phyloP scores from a whole-genome alignment of 2,888 invertebrate species.

The Lucinisca nassula region DNA sequence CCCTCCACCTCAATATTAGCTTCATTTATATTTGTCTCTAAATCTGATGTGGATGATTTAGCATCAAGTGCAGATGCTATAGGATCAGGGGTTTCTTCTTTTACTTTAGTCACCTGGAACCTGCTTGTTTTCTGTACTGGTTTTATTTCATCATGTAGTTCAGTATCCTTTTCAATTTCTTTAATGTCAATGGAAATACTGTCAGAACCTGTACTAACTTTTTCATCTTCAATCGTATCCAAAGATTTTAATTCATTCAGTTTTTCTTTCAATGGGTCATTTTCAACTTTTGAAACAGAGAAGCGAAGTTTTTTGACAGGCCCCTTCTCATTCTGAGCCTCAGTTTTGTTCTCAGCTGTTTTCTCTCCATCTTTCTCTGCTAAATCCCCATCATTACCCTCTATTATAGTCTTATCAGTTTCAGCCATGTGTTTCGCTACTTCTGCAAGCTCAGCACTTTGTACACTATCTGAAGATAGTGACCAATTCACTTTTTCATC shows the following conservation, averaged over 20 bases:
- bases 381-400: not conserved
- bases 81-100: constrained; percentile 46
- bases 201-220: not conserved
- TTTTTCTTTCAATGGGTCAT: constrained; percentile 71
- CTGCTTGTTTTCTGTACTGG: constrained; percentile 68
- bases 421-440: not conserved
- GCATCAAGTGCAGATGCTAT: constrained; percentile 49
- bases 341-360: constrained; percentile 20
- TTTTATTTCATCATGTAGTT: constrained; percentile 2
- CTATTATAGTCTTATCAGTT: not conserved
- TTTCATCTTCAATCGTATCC: not conserved
- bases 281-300: constrained; percentile 77
- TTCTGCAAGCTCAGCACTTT: constrained; percentile 41
- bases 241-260: not conserved
- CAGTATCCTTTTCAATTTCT: constrained; percentile 1
- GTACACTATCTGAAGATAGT: constrained; percentile 50
- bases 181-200: not conserved
- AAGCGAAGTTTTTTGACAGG: constrained; percentile 74
- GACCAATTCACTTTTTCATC: constrained; percentile 57
- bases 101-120: constrained; percentile 78
- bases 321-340: constrained; percentile 19
- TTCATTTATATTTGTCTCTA: constrained; percentile 7
- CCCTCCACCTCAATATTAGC: not conserved
- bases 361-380: constrained; percentile 27
- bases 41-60: constrained; percentile 31